phyloP scores from a whole-genome alignment of 2,888 invertebrate genomes.

The Sminthurinus aureus region DNA sequence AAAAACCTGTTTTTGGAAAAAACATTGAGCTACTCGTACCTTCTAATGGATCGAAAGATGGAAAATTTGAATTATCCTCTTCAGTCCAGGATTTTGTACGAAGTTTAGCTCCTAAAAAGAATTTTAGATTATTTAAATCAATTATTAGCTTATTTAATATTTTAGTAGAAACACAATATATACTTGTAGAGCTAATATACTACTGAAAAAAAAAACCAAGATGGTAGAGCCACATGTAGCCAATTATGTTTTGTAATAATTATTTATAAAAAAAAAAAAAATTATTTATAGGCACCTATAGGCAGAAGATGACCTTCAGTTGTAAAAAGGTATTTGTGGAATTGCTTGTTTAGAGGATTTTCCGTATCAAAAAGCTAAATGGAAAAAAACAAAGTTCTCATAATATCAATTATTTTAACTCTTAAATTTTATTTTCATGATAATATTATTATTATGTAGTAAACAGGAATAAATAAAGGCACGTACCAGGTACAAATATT shows the following conservation, averaged over 20 bases:
- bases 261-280: background rate
- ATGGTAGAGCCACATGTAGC: background rate
- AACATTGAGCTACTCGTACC: slow-evolving; percentile 48
- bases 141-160: too few relatives aligned
- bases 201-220: background rate
- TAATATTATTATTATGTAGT: too few relatives aligned
- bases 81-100: slow-evolving; percentile 60
- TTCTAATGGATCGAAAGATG: slow-evolving; percentile 40
- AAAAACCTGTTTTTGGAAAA: slow-evolving; percentile 46
- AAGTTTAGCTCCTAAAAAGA: slow-evolving; percentile 54
- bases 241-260: background rate
- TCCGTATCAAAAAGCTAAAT: slow-evolving; percentile 69
- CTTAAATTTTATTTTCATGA: too few relatives aligned
- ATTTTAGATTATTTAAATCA: too few relatives aligned
- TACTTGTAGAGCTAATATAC: too few relatives aligned
- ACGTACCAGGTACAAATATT: slow-evolving; percentile 71
- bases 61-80: slow-evolving; percentile 42
- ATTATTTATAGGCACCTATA: slow-evolving; percentile 46
- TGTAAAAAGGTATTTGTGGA: slow-evolving; percentile 68
- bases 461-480: too few relatives aligned
- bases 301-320: slow-evolving; percentile 72
- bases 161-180: too few relatives aligned
- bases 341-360: slow-evolving; percentile 68
- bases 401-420: too few relatives aligned
- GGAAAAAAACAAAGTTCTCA: slow-evolving; percentile 58